Base-by-base conservation (phyloP, 2,888 invertebrate species). In the Pollenia amentaria region DNA sequence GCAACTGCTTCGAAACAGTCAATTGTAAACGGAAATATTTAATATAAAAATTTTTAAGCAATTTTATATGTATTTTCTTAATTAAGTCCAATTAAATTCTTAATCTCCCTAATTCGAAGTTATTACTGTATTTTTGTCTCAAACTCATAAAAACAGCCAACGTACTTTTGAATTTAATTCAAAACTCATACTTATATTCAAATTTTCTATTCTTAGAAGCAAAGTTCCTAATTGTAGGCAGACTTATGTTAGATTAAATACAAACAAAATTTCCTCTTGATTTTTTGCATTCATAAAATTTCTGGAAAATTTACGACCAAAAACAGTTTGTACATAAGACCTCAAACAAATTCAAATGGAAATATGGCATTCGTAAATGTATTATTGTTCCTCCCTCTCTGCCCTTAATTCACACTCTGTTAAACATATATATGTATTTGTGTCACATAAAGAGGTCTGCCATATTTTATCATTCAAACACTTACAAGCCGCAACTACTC, bases 381-480 rank as follows among this genome's bases (percentile, higher is more conserved):
- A 7, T 14, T 60, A 38, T 8, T 9, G 14, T 38, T 60, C n/a
- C n/a, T 29, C 9, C 60, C 7, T 60, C 38, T 60, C n/a, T 29
- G 14, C 60, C 12, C 38, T 10, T 60, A 9, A 2, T 51, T 51
- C 14, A 53, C 16, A 69, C 51, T 29, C 69, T 69, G 40, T 69
- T 51, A 18, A 6, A 29, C 29, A 29, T 6, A 51, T 18, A 8
- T 69, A 12, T 67, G 11, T 38, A 7, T 21, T 44, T 67, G 48
- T 38, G 29, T 10, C 29, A n/a, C 4, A 16, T 12, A 10, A 48
- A 48, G n/a, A 14, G 10, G n/a, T 48, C 10, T 21, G 11, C 10
- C 48, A 53, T 69, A 69, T 51, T 38, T 16, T 38, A 38, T 69
- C 16, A 51, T 42, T 18, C 53, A 42, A 16, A 55, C 70, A 55